Base-by-base conservation (phyloP, 2,113 vertebrate genomes). In the Seriola quinqueradiata region DNA sequence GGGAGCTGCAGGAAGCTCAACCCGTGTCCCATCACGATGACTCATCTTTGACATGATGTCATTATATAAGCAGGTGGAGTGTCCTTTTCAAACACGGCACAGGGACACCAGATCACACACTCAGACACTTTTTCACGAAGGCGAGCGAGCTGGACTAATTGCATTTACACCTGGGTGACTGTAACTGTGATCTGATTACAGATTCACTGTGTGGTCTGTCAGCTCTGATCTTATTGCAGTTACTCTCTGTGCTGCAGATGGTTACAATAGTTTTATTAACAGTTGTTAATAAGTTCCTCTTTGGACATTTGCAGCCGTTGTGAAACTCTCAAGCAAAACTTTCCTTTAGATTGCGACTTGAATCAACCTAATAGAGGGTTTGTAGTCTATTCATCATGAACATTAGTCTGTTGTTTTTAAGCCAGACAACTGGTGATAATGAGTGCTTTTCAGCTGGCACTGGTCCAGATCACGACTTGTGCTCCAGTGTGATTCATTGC, bases 21-120 rank as follows among this genome's bases (percentile, higher is more conserved):
- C 70, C 65, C 44, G 60, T 21, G 28, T 61, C 75, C 58, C 73
- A 55, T 69, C 60, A 61, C 8, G 5, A 34, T 85, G 87, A 80
- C 61, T 88, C 75, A 79, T 77, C 77, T 60, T 54, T 72, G 64
- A 34, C 52, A 59, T 81, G 64, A 70, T 68, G 75, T 70, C 58
- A 44, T 81, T 81, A 70, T 55, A 36, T 59, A 77, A 77, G 55
- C 19, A 14, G 66, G 46, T 50, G 32, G 36, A 54, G 54, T 12
- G 67, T 77, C 54, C 69, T 61, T 63, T 68, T 21, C 34, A 57
- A 84, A 54, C 9, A 0, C 0, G 32, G 50, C 63, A 46, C 72
- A 48, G 25, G n/a, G 46, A 73, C 48, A 64, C 50, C 57, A 16
- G 42, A 59, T 86, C 23, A 64, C 3, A 25, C 8, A 25, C 8